Conservation (phyloP, 2,113 vertebrate species). For the Callaeas wilsoni region DNA sequence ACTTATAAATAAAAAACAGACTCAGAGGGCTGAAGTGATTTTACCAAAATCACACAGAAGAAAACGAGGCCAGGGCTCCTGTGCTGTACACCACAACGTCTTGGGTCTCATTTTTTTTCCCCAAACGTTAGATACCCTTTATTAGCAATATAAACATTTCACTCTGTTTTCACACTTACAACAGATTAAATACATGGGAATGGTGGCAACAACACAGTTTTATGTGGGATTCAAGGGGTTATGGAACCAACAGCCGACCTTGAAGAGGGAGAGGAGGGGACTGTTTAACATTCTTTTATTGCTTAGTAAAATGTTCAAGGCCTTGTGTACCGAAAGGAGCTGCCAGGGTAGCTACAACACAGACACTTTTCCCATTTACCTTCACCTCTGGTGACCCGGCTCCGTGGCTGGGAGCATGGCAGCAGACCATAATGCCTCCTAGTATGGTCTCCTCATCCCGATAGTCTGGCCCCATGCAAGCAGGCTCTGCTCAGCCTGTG, state of each 20-base stretch:
- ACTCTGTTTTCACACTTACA: not conserved
- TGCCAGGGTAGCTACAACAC: constrained; percentile 1
- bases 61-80: not conserved
- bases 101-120: not conserved
- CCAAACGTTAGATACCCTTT: not conserved
- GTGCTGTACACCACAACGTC: not conserved
- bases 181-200: not conserved
- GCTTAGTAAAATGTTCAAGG: not conserved
- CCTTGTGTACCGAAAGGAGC: not conserved
- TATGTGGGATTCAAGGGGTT: not conserved
- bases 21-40: not conserved
- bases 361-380: not conserved
- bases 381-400: constrained; percentile 8
- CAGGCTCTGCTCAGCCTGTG: not conserved
- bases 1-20: not conserved
- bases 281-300: not conserved
- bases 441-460: not conserved
- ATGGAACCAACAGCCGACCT: not conserved
- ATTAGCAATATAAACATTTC: not conserved
- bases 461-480: accelerated
- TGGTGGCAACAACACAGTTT: not conserved
- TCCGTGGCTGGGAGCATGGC: not conserved
- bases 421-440: not conserved
- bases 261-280: not conserved
- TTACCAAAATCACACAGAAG: not conserved